Evolutionary conservation across 2,113 vertebrate genomes (phyloP).

Genomic region (Trogon melanurus): DNA sequence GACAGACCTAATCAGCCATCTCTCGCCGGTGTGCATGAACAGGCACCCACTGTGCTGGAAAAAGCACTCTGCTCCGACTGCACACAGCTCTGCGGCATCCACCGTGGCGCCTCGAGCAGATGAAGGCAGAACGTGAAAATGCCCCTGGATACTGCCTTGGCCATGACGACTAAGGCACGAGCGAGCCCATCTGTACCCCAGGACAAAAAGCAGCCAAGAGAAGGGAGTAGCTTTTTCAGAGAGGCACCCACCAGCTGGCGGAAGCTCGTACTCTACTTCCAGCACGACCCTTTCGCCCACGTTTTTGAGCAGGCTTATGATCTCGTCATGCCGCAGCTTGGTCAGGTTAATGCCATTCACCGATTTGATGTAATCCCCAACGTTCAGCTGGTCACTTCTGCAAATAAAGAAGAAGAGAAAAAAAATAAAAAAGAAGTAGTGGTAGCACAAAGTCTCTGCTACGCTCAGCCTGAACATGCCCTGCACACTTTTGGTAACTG

Average conservation of each 20-base stretch:
- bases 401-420: neutral
- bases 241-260: conserved; percentile 85
- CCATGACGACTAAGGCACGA: neutral
- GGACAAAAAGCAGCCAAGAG: neutral
- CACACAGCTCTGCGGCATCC: neutral
- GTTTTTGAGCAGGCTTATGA: conserved; percentile 95
- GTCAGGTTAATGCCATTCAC: conserved; percentile 96
- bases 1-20: conserved; percentile 57
- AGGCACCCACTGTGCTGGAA: conserved; percentile 62
- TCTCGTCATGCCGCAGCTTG: conserved; percentile 93
- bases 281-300: conserved; percentile 95
- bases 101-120: accelerated
- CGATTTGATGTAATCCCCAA: conserved; percentile 95
- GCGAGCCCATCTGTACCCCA: neutral
- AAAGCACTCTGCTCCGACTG: neutral
- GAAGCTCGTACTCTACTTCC: conserved; percentile 96
- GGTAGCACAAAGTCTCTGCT: neutral
- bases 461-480: accelerated
- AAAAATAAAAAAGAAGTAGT: neutral
- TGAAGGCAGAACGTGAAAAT: neutral
- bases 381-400: conserved; percentile 95
- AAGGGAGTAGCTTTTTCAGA: accelerated
- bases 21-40: conserved; percentile 38
- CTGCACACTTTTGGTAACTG: neutral
- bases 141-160: neutral